Conservation (phyloP, 1,140 invertebrate genomes). For the Dinoponera quadriceps region DNA sequence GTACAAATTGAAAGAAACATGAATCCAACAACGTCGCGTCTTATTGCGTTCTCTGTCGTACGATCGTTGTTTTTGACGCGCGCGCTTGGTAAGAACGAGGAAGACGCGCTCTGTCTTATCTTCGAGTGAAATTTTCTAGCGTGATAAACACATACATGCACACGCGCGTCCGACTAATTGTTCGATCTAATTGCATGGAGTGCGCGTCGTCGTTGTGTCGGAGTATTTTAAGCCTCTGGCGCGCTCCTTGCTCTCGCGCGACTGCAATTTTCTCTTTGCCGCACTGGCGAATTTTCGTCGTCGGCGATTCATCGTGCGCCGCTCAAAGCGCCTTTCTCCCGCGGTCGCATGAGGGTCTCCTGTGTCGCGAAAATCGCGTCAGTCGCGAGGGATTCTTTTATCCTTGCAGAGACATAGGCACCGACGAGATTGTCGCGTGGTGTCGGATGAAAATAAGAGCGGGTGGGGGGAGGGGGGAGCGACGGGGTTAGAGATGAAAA, state of each 20-base stretch:
- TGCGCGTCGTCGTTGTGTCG: background rate
- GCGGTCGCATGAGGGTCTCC: slow-evolving; percentile 33
- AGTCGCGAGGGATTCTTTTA: slow-evolving; percentile 28
- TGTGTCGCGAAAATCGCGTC: slow-evolving; percentile 47
- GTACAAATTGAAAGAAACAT: too few species aligned
- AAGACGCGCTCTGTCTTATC: background rate
- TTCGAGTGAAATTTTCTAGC: background rate
- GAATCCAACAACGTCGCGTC: too few species aligned
- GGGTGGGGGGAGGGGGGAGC: slow-evolving; percentile 12
- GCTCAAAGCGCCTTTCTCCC: slow-evolving; percentile 49
- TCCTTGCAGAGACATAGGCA: slow-evolving; percentile 19
- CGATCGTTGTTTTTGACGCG: too few species aligned
- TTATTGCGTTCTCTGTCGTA: too few species aligned
- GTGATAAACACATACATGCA: background rate
- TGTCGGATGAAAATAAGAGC: slow-evolving; percentile 53
- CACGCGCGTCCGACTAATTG: background rate
- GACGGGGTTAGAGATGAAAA: background rate
- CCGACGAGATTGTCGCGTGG: slow-evolving; percentile 48
- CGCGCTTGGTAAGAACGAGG: background rate
- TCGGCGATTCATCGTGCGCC: slow-evolving; percentile 26
- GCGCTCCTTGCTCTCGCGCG: slow-evolving; percentile 19
- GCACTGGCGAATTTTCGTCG: slow-evolving; percentile 27
- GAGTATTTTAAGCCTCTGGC: slow-evolving; percentile 29
- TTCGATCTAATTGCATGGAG: slow-evolving; percentile 15
- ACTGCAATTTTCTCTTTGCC: slow-evolving; percentile 42